Percentiles rank a stretch among this genome's conserved stretches.
phyloP scores from a whole-genome alignment of 2,888 invertebrate genomes.

The Cephus pulcher region DNA sequence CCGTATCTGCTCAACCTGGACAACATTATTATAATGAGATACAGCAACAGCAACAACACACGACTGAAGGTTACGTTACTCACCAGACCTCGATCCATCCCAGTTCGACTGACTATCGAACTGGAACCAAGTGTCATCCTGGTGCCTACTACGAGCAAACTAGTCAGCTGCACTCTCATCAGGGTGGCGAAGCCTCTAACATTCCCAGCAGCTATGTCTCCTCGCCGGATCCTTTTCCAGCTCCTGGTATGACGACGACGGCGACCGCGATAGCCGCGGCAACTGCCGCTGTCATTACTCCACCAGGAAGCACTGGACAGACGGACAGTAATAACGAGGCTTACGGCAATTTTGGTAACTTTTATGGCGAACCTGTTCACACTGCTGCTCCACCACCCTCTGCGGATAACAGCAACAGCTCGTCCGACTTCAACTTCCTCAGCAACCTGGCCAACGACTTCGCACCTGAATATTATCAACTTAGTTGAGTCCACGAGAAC shows the following conservation, averaged over 20 bases:
- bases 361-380: constrained; percentile 69
- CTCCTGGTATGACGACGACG: constrained; percentile 65
- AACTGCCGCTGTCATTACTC: constrained; percentile 71
- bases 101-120: constrained; percentile 47
- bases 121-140: constrained; percentile 54
- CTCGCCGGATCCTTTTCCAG: constrained; percentile 68
- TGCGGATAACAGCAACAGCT: constrained; percentile 88
- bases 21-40: constrained; percentile 69
- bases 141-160: constrained; percentile 58
- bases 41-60: constrained; percentile 65
- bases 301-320: constrained; percentile 69
- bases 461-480: constrained; percentile 90
- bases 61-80: constrained; percentile 49
- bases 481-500: constrained; percentile 70
- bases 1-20: constrained; percentile 60
- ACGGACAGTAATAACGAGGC: constrained; percentile 73
- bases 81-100: constrained; percentile 51
- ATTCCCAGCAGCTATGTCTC: constrained; percentile 67
- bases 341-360: constrained; percentile 79
- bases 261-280: constrained; percentile 67
- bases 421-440: constrained; percentile 94
- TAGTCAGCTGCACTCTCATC: constrained; percentile 59
- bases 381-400: constrained; percentile 68
- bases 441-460: constrained; percentile 94
- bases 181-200: constrained; percentile 69